A percentile compares a stretch with the other conserved stretches of the same genome.
Evolutionary conservation across 2,797 vertebrate genomes (phyloP).

Genomic region (Rhabdomys pumilio): DNA sequence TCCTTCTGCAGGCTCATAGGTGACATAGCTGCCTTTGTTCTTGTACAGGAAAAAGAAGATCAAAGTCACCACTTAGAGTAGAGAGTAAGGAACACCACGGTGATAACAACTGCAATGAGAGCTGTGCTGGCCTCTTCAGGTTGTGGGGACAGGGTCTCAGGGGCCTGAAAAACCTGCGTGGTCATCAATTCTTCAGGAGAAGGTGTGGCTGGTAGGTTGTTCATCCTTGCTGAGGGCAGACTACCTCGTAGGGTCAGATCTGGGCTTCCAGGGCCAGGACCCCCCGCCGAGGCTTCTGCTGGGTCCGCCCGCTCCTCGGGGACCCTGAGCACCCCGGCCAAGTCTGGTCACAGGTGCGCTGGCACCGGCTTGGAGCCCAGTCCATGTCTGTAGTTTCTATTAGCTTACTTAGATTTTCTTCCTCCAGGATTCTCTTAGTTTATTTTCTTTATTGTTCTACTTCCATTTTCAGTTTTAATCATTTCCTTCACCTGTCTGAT

Average conservation of each 20-base stretch:
- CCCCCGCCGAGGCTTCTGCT: too few species aligned
- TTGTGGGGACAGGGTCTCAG: slow-evolving; percentile 73
- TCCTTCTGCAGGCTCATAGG: slow-evolving; percentile 93
- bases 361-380: too few species aligned
- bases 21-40: slow-evolving; percentile 96
- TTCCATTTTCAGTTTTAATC: neutral
- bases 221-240: too few species aligned
- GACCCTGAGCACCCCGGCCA: too few species aligned
- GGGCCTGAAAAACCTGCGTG: slow-evolving; percentile 81
- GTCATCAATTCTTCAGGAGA: slow-evolving; percentile 64
- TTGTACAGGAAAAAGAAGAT: slow-evolving; percentile 95
- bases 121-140: slow-evolving; percentile 84
- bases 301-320: too few species aligned
- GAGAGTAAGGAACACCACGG: slow-evolving; percentile 93
- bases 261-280: too few species aligned
- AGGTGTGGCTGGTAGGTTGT: too few species aligned
- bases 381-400: neutral
- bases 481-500: neutral
- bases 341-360: too few species aligned
- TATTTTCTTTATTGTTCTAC: neutral
- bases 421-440: neutral
- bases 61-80: slow-evolving; percentile 90
- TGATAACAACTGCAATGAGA: slow-evolving; percentile 92
- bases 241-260: too few species aligned
- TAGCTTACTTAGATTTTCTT: neutral